phyloP scores from a whole-genome alignment of 2,113 vertebrate genomes.

The Brachirus orientalis region DNA sequence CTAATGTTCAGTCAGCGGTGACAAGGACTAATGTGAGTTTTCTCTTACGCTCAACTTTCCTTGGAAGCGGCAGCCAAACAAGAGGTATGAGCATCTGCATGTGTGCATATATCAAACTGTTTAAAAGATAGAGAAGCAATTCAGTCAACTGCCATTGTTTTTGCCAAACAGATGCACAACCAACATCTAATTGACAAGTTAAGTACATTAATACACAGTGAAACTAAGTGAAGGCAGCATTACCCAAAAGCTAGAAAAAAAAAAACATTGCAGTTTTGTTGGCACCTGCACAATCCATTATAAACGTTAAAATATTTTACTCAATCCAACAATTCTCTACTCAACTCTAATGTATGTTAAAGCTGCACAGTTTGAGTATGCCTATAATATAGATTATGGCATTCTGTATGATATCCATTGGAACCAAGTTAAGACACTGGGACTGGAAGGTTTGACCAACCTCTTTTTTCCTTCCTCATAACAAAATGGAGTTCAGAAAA shows the following conservation, averaged over 20 bases:
- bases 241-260: too few relatives aligned
- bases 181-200: constrained; percentile 13
- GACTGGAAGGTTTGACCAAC: neutral
- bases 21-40: constrained; percentile 66
- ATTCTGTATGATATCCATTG: neutral
- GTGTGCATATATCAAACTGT: constrained; percentile 53
- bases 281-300: too few relatives aligned
- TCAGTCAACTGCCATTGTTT: constrained; percentile 26
- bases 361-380: neutral
- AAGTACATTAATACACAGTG: neutral
- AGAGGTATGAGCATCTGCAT: constrained; percentile 52
- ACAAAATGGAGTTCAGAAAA: constrained; percentile 8
- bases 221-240: constrained; percentile 6
- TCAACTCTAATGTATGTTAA: neutral
- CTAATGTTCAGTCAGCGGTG: constrained; percentile 63
- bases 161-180: constrained; percentile 30
- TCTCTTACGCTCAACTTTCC: constrained; percentile 61
- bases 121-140: constrained; percentile 55
- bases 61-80: constrained; percentile 46
- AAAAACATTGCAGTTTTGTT: too few relatives aligned
- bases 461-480: neutral
- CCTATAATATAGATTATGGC: too few relatives aligned
- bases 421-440: neutral
- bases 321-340: too few relatives aligned
- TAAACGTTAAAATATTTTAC: too few relatives aligned